phyloP scores from a whole-genome alignment of 1,140 invertebrate genomes.

The Muscidifurax raptorellus region DNA sequence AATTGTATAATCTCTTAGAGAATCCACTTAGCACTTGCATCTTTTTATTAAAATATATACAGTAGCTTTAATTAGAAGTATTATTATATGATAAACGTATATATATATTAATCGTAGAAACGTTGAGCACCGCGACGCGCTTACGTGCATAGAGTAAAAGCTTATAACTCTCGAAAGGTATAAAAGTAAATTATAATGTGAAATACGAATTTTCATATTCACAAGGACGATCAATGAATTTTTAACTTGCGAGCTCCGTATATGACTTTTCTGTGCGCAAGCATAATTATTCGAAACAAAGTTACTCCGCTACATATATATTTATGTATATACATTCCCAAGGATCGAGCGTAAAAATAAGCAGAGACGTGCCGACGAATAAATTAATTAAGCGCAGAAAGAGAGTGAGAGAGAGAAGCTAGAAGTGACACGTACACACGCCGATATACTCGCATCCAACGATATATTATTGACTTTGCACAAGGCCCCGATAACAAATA shows the following conservation, averaged over 20 bases:
- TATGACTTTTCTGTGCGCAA: not conserved
- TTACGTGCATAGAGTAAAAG: not conserved
- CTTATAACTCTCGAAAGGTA: not conserved
- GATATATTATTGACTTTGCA: not conserved
- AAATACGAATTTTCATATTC: too few species aligned
- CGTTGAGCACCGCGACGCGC: not conserved
- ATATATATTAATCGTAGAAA: conserved; percentile 18
- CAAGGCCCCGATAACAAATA: not conserved
- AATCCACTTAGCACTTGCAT: conserved; percentile 20
- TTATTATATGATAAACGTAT: not conserved
- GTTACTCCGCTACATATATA: too few species aligned
- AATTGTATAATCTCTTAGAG: not conserved
- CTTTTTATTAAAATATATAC: not conserved
- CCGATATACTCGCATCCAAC: too few species aligned
- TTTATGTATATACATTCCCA: not conserved
- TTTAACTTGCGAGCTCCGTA: too few species aligned
- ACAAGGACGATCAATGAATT: too few species aligned
- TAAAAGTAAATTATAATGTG: too few species aligned
- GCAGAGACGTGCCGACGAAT: not conserved
- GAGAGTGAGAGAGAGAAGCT: not conserved
- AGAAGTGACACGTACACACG: not conserved
- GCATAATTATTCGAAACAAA: not conserved
- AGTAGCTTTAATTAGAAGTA: conserved; percentile 4
- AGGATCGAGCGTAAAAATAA: not conserved
- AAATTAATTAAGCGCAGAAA: not conserved